These are phyloP conservation scores for Gobionotothen gibberifrons DNA, from an alignment of 2,797 vertebrate genomes.

Conservation along the genomic window DNA sequence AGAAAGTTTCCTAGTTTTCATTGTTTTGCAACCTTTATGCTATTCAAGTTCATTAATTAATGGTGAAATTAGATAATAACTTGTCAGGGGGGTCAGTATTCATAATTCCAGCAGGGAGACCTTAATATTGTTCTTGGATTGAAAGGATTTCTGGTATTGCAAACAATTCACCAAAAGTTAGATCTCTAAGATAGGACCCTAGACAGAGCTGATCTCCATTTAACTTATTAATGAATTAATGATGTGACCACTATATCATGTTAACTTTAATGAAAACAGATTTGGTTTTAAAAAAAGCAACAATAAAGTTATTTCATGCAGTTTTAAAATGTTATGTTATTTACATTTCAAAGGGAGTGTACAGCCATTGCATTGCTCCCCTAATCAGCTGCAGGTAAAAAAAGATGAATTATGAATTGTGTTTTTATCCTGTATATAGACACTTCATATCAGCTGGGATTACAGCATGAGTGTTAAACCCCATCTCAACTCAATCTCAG, in stretches of 20 bases:
- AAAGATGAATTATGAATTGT: neutral
- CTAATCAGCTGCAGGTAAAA: neutral
- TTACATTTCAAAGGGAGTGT: neutral
- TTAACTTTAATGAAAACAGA: neutral
- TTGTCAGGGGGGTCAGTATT: neutral
- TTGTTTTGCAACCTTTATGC: neutral
- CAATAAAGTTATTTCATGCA: conserved; percentile 1
- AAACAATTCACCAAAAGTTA: neutral
- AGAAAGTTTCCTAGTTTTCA: neutral
- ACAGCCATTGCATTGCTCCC: neutral
- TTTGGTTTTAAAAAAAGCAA: neutral
- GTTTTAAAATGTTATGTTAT: neutral
- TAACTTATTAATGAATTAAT: neutral
- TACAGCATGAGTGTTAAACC: neutral
- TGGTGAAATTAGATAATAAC: neutral
- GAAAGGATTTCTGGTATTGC: neutral
- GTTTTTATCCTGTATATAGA: neutral
- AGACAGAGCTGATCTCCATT: neutral
- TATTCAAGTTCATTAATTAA: neutral
- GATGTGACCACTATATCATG: neutral
- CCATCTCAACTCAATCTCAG: neutral
- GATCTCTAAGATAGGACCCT: neutral
- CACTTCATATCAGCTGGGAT: neutral
- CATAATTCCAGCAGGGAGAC: neutral
- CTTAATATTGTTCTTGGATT: neutral